These are phyloP conservation scores for Silurus lanzhouensis DNA, from an alignment of 2,797 vertebrate species.

Conservation along the genomic window DNA sequence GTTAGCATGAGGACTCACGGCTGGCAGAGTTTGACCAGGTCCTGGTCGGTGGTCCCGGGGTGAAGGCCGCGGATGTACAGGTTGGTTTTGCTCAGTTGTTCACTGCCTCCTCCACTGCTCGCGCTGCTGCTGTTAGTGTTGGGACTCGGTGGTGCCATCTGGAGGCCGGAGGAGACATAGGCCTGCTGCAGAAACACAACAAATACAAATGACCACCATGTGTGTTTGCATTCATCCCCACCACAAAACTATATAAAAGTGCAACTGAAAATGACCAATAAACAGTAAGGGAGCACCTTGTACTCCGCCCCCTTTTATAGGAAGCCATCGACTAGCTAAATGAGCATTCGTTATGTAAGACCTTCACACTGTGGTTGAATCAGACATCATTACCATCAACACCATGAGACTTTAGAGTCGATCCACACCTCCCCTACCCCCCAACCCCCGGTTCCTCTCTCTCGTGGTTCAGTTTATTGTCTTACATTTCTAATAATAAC, in stretches of 20 bases:
- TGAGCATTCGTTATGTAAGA: neutral
- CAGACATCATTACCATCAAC: neutral
- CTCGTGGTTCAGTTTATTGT: slow-evolving; percentile 35
- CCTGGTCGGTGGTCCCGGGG: slow-evolving; percentile 91
- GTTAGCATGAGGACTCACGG: slow-evolving; percentile 78
- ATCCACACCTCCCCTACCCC: no score
- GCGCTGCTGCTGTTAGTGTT: slow-evolving; percentile 81
- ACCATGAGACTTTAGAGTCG: no score
- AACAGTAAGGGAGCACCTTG: no score
- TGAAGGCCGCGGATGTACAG: slow-evolving; percentile 92
- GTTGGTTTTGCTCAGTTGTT: slow-evolving; percentile 95
- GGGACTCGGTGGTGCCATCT: slow-evolving; percentile 90
- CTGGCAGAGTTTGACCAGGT: slow-evolving; percentile 93
- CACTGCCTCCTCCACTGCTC: slow-evolving; percentile 75
- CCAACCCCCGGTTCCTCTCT: slow-evolving; percentile 21
- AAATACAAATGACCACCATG: no score
- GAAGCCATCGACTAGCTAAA: neutral
- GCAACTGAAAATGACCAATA: no score
- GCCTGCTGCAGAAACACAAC: slow-evolving; percentile 73
- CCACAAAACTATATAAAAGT: no score
- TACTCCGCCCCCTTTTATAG: no score
- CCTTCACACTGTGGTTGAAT: neutral
- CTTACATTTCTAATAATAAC: slow-evolving; percentile 33
- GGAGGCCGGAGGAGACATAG: slow-evolving; percentile 88
- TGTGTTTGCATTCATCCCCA: no score